Evolutionary conservation across 2,797 vertebrate genomes (phyloP), one percentile per base, ranked within the genome.

Genomic region (Myioborus melanocephalus): DNA sequence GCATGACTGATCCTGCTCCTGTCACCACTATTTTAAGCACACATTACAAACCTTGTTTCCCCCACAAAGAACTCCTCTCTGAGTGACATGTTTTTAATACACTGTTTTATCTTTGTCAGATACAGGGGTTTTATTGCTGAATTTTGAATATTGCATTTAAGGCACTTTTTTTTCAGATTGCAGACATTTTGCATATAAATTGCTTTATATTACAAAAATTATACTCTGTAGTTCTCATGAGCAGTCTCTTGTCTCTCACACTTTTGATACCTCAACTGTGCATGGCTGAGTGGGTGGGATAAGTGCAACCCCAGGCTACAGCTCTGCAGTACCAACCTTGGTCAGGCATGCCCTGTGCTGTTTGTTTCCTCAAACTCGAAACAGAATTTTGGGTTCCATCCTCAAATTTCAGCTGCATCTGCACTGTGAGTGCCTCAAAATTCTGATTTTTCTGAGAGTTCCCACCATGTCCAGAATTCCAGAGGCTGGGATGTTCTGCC

Each of bases 131-230:
- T 98, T 97, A 97, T 93, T 97, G 94, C 95, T 96, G 93, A 55
- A 83, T 97, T 97, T 89, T 97, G 94, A 97, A 97, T 97, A 96
- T 96, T 97, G 94, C 96, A 92, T 97, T 98, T 97, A 97, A 97
- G 96, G 83, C 82, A 69, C 56, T 93, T 95, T 96, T n/a, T 46
- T 34, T 43, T 8, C 10, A 46, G 93, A 97, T 97, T 98, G 97
- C 92, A 96, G 95, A 96, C 93, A 83, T 96, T 98, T 98, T 98
- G 97, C 97, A 98, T 97, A 96, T 94, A 98, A 98, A 98, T 97
- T 97, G 94, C 92, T 95, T 97, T 96, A 93, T 94, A 97, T 97
- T 97, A 94, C 61, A 91, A 92, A 76, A 57, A 64, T 79, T n/a
- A 55, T 53, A 92, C 89, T 88, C 73, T 72, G 46, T 76, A 87